Evolutionary conservation across 2,113 vertebrate species (phyloP).

Genomic region (Ammospiza nelsoni): DNA sequence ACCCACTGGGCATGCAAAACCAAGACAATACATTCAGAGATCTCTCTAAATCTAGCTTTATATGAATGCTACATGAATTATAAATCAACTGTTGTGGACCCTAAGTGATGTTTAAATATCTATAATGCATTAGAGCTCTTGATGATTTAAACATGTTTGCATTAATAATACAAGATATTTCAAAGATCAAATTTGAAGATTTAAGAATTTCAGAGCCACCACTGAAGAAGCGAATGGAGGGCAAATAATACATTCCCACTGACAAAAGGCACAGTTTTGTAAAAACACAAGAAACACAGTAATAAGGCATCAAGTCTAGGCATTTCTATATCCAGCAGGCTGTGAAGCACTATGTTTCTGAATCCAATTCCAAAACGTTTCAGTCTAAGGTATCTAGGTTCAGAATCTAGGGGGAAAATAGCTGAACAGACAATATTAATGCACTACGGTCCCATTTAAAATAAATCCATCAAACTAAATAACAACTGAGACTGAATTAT

Average conservation of each 20-base stretch:
- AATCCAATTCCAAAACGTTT: not conserved
- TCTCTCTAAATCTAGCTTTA: not conserved
- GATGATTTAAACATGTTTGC: constrained; percentile 36
- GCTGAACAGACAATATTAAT: not conserved
- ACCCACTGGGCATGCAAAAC: not conserved
- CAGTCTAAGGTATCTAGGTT: not conserved
- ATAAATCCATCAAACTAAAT: not conserved
- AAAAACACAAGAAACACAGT: not conserved
- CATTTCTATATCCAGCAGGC: not conserved
- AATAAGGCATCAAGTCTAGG: not conserved
- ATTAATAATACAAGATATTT: constrained; percentile 43
- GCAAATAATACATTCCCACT: not conserved
- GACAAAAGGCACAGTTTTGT: not conserved
- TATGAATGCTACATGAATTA: constrained; percentile 39
- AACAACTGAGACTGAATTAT: not conserved
- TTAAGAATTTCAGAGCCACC: not conserved
- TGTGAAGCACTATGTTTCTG: not conserved
- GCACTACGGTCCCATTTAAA: not conserved
- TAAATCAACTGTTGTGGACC: constrained; percentile 14
- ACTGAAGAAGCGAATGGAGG: not conserved
- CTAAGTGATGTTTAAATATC: constrained; percentile 51
- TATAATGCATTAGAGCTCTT: constrained; percentile 34
- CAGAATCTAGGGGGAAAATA: not conserved
- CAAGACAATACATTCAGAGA: constrained; percentile 37
- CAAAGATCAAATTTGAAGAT: constrained; percentile 1